Evolutionary conservation across 2,888 invertebrate species (phyloP).

Genomic region (Notodonta dromedarius): DNA sequence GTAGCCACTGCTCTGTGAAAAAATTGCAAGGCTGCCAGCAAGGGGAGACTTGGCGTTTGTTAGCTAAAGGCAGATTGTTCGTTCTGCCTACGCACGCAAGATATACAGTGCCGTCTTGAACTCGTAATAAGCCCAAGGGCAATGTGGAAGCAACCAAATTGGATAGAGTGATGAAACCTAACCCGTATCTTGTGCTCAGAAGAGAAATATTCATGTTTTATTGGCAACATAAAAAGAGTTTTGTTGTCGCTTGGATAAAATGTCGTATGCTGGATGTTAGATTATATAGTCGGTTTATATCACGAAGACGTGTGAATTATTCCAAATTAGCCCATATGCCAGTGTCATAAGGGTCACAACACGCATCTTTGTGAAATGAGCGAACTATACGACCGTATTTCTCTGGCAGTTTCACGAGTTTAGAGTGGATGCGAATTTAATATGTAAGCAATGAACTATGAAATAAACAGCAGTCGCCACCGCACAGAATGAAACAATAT

Average conservation of each 20-base stretch:
- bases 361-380: no score
- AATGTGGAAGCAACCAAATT: conserved; percentile 53
- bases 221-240: conserved; percentile 46
- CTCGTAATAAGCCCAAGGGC: conserved; percentile 60
- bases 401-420: conserved; percentile 27
- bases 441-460: conserved; percentile 5
- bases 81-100: conserved; percentile 49
- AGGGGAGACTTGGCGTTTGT: conserved; percentile 41
- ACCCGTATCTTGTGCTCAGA: conserved; percentile 35
- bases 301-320: no score
- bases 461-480: background rate
- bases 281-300: background rate
- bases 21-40: conserved; percentile 33
- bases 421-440: conserved; percentile 14
- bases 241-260: conserved; percentile 38
- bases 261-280: conserved; percentile 24
- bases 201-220: conserved; percentile 57
- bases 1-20: conserved; percentile 40
- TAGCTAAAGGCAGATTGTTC: conserved; percentile 44
- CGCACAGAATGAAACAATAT: conserved; percentile 5
- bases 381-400: conserved; percentile 13
- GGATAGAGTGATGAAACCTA: conserved; percentile 59
- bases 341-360: no score
- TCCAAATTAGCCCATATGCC: no score
- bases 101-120: conserved; percentile 41